A percentile compares a stretch with the other conserved stretches of the same genome.
Evolutionary conservation across 1,140 invertebrate species (phyloP).

Genomic region (Orchesella cincta): DNA sequence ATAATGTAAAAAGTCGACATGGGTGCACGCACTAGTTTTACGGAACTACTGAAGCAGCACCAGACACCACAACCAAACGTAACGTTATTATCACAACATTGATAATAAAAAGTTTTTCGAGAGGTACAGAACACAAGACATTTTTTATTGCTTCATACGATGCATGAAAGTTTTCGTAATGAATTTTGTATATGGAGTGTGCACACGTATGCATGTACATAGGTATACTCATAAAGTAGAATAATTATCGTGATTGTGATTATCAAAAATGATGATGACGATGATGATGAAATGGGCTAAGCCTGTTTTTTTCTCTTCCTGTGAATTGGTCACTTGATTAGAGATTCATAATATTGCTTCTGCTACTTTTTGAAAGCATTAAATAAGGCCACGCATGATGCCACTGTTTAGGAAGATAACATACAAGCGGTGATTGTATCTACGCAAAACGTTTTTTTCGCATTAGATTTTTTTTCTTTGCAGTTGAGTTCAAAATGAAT

Average conservation of each 20-base stretch:
- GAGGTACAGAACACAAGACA: not conserved
- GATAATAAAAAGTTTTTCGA: not conserved
- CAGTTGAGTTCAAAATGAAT: too few species aligned
- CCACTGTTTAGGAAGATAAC: not conserved
- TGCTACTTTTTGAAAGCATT: not conserved
- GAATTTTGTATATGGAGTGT: too few species aligned
- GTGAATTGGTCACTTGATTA: not conserved
- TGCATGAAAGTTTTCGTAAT: not conserved
- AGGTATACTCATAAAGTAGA: not conserved
- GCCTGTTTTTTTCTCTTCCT: constrained; percentile 1
- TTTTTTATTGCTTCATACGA: not conserved
- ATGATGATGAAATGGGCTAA: not conserved
- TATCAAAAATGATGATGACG: not conserved
- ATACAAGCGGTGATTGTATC: not conserved
- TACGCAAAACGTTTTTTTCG: not conserved
- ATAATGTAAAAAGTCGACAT: not conserved
- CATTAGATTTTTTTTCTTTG: not conserved
- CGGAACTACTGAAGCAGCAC: not conserved
- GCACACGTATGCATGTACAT: too few species aligned
- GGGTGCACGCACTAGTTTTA: not conserved
- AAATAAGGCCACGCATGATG: not conserved
- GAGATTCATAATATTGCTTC: too few species aligned
- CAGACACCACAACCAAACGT: not conserved
- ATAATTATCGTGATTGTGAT: constrained; percentile 4
- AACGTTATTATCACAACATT: not conserved